These are phyloP conservation scores for Epinephelus lanceolatus DNA, from an alignment of 2,113 vertebrate genomes.

Conservation along the genomic window DNA sequence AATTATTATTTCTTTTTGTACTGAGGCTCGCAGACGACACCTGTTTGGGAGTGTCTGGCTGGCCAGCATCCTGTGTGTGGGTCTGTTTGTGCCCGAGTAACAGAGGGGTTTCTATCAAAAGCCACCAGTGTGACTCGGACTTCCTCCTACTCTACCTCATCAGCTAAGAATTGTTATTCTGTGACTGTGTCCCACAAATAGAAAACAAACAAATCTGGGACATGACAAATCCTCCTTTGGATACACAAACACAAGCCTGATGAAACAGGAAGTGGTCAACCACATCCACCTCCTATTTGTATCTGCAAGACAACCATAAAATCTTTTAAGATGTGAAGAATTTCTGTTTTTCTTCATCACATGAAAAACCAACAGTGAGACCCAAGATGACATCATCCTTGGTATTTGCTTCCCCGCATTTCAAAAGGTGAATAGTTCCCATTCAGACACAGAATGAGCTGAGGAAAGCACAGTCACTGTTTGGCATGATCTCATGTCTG, in stretches of 20 bases:
- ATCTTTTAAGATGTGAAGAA: not conserved
- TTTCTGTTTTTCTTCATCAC: not conserved
- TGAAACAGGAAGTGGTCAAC: conserved; percentile 24
- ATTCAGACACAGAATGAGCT: conserved; percentile 53
- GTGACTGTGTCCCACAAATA: conserved; percentile 4
- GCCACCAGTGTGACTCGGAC: conserved; percentile 45
- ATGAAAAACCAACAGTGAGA: conserved; percentile 28
- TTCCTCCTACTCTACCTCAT: conserved; percentile 51
- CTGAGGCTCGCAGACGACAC: conserved; percentile 51
- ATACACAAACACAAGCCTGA: conserved; percentile 21
- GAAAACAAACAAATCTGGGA: conserved; percentile 24
- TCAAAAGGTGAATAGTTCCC: conserved; percentile 58
- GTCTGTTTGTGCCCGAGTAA: conserved; percentile 33
- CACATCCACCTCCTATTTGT: conserved; percentile 9
- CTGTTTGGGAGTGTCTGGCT: conserved; percentile 49
- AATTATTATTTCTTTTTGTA: conserved; percentile 2
- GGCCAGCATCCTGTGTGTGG: conserved; percentile 43
- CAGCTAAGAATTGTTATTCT: conserved; percentile 10
- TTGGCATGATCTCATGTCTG: conserved; percentile 69
- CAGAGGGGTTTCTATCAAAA: conserved; percentile 45
- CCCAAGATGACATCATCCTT: conserved; percentile 49
- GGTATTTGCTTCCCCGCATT: conserved; percentile 26
- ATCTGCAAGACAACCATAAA: not conserved
- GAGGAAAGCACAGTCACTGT: conserved; percentile 53
- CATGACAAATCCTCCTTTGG: not conserved